Percentiles rank a stretch among this genome's conserved stretches.
Conservation (phyloP, 2,113 vertebrate genomes). For the Hystrix brachyura region DNA sequence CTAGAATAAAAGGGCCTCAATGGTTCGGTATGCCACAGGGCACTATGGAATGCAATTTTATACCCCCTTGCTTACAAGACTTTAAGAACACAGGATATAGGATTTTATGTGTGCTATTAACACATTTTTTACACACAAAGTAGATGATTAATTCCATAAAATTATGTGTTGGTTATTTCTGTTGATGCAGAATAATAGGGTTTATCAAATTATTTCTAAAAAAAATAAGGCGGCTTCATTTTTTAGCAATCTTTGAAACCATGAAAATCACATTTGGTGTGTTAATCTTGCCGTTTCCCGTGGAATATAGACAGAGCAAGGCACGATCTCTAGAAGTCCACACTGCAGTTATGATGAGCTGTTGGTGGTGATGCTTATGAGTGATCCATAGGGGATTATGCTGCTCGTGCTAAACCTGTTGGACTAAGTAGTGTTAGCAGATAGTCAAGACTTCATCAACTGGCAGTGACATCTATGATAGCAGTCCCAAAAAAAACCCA, state of each 20-base stretch:
- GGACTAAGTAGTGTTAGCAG: neutral
- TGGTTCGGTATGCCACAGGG: fast-evolving
- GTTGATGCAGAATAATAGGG: neutral
- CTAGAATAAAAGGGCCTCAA: neutral
- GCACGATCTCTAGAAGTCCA: neutral
- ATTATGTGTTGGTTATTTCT: neutral
- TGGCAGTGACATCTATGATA: neutral
- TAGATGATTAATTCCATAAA: neutral
- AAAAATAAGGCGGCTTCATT: neutral
- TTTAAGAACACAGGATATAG: neutral
- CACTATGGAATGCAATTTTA: neutral
- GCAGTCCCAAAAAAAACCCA: neutral
- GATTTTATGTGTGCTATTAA: neutral
- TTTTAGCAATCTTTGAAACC: neutral
- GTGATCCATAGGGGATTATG: neutral
- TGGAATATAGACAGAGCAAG: neutral
- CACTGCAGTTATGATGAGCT: neutral
- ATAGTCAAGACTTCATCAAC: neutral
- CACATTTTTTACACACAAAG: neutral
- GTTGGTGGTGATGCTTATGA: neutral
- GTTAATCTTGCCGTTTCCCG: neutral
- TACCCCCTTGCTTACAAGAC: neutral
- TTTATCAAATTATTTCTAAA: neutral
- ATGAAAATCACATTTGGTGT: neutral
- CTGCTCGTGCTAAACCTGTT: neutral